Conservation (phyloP, 1,140 invertebrate species). For the Pararge aegeria region DNA sequence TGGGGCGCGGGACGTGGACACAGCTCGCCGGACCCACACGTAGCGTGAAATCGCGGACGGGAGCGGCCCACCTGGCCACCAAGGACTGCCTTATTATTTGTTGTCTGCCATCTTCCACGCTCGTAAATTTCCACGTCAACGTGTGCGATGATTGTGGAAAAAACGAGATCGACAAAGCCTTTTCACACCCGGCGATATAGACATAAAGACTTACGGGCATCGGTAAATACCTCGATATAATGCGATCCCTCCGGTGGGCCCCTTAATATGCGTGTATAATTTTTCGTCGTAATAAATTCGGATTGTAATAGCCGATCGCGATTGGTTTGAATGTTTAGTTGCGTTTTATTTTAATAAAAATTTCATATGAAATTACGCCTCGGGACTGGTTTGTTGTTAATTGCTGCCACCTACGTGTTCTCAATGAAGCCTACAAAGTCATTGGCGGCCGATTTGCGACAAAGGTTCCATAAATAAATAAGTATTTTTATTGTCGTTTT, state of each 20-base stretch:
- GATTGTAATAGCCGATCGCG: conserved; percentile 69
- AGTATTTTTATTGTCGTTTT: conserved; percentile 48
- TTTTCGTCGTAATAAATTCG: conserved; percentile 77
- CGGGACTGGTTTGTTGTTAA: conserved; percentile 50
- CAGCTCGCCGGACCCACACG: conserved; percentile 59
- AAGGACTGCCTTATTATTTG: conserved; percentile 70
- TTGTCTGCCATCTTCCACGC: conserved; percentile 74
- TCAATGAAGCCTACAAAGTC: conserved; percentile 41
- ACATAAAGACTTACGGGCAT: conserved; percentile 54
- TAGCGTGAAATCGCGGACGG: conserved; percentile 75
- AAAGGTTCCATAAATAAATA: conserved; percentile 52
- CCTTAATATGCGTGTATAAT: conserved; percentile 76
- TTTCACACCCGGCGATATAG: conserved; percentile 64
- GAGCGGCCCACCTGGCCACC: conserved; percentile 63
- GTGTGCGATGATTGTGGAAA: conserved; percentile 76
- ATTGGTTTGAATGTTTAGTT: conserved; percentile 67
- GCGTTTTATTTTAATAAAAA: conserved; percentile 64
- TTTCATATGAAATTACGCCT: conserved; percentile 47
- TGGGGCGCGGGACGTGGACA: conserved; percentile 25
- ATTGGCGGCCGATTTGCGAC: conserved; percentile 52
- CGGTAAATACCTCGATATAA: conserved; percentile 54
- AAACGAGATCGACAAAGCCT: conserved; percentile 68
- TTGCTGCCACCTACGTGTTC: conserved; percentile 60
- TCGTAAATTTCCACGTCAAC: conserved; percentile 77
- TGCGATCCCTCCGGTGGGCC: conserved; percentile 46